A percentile compares a stretch with the other conserved stretches of the same genome.
phyloP scores from a whole-genome alignment of 2,797 vertebrate genomes.

The Dromococcyx pavoninus region DNA sequence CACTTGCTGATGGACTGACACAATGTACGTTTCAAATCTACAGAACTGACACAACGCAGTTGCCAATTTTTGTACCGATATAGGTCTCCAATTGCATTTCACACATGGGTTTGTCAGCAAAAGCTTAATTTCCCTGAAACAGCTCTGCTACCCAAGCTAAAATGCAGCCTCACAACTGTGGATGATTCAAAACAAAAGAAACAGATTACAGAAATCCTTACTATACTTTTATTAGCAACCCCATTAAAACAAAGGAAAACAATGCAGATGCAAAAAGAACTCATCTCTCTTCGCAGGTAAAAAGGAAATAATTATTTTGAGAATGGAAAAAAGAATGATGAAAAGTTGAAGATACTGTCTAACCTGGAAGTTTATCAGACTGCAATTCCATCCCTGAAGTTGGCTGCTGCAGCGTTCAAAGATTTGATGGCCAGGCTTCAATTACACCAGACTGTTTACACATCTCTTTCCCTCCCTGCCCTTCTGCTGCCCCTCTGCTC shows the following conservation, averaged over 20 bases:
- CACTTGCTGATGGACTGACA: neutral
- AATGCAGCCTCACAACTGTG: neutral
- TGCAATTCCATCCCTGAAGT: neutral
- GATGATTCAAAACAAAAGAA: neutral
- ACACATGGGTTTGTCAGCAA: neutral
- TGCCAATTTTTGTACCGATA: neutral
- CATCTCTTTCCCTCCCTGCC: slow-evolving; percentile 67
- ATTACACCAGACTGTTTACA: slow-evolving; percentile 64
- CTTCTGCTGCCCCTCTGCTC: slow-evolving; percentile 74
- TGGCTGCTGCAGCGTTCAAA: neutral
- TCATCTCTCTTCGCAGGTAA: neutral
- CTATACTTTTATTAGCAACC: neutral
- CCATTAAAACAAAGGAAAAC: neutral
- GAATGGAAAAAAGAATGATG: neutral
- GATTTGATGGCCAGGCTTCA: slow-evolving; percentile 63
- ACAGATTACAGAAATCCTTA: neutral
- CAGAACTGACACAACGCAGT: neutral
- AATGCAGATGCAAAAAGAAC: neutral
- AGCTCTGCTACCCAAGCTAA: neutral
- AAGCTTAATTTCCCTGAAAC: neutral
- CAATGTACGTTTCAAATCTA: neutral
- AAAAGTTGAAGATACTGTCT: neutral
- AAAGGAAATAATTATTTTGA: neutral
- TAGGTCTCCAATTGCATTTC: neutral
- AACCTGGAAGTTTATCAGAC: neutral